Evolutionary conservation across 2,113 vertebrate species (phyloP).

Genomic region (Prietella phreatophila): DNA sequence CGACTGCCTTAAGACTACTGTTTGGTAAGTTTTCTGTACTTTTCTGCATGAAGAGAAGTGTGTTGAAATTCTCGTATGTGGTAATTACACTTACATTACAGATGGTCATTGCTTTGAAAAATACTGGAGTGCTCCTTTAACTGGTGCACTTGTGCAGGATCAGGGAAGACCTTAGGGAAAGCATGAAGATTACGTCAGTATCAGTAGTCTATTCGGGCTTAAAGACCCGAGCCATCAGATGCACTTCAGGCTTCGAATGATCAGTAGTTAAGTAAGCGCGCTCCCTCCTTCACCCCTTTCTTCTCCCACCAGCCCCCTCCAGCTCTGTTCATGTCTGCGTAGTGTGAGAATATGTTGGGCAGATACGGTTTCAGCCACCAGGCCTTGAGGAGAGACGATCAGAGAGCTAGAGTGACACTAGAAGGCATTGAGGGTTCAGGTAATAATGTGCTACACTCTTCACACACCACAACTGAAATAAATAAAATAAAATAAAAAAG

Average conservation of each 20-base stretch:
- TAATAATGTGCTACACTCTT: constrained; percentile 29
- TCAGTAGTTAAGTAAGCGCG: constrained; percentile 65
- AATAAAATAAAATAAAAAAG: constrained; percentile 33
- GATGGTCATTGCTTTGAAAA: not conserved
- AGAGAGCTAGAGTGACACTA: constrained; percentile 50
- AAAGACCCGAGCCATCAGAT: constrained; percentile 35
- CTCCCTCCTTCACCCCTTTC: constrained; percentile 10
- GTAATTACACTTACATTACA: not conserved
- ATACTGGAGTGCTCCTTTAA: not conserved
- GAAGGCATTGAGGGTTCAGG: constrained; percentile 26
- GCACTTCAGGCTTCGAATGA: constrained; percentile 47
- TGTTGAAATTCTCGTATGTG: not conserved
- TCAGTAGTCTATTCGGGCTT: constrained; percentile 69
- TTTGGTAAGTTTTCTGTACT: no score
- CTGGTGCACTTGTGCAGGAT: not conserved
- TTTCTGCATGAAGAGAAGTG: not conserved
- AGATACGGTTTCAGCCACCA: constrained; percentile 44
- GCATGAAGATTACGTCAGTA: constrained; percentile 57
- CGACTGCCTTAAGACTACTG: no score
- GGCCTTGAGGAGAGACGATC: constrained; percentile 43
- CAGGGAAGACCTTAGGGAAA: constrained; percentile 31
- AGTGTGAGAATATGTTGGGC: constrained; percentile 42
- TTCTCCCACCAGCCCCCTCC: constrained; percentile 30
- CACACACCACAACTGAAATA: constrained; percentile 35
- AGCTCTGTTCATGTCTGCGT: constrained; percentile 34